Evolutionary conservation across 2,113 vertebrate species (phyloP), one percentile per base, ranked within the genome.

Genomic region (Etia nguti): DNA sequence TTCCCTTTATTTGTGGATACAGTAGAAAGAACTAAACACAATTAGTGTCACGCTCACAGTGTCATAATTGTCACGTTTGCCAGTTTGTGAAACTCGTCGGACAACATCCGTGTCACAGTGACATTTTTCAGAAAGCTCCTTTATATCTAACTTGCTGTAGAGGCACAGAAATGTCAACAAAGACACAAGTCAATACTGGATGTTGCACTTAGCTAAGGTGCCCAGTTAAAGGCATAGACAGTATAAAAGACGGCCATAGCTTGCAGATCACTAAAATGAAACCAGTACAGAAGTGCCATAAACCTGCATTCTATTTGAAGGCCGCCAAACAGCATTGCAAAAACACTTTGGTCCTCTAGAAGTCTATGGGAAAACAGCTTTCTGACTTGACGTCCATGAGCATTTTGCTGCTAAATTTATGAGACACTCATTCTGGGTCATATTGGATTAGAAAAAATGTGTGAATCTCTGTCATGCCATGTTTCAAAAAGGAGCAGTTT

Each of bases 401-500:
- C 2, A 46, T 26, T 48, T 46, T 26, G 38, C 41, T 29, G 68
- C 22, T 48, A 7, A 5, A 2, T 1, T 46, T 43, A 48, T 20
- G 41, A 20, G 68, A 11, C 15, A 29, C 41, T 48, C 68, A 75
- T 75, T 48, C 15, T 29, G 68, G 22, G 41, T 46, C 68, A 13
- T 38, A 22, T 34, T 65, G 60, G 2, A 18, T 65, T 38, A 1
- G 60, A 13, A 65, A 65, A 38, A 38, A 65, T 38, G 29, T 29
- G 29, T 29, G 5, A 29, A 29, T 29, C 4, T 29, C 29, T 29
- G 46, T 16, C 6, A 18, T 8, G n/a, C n/a, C n/a, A 75, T 29
- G 9, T 18, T 75, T 75, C 0, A 48, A 48, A 48, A 29, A 20
- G 15, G 24, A 75, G 68, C 1, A 0, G 38, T 26, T 26, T 73